Evolutionary conservation across 2,113 vertebrate species (phyloP).

Genomic region (Hemiscyllium ocellatum): DNA sequence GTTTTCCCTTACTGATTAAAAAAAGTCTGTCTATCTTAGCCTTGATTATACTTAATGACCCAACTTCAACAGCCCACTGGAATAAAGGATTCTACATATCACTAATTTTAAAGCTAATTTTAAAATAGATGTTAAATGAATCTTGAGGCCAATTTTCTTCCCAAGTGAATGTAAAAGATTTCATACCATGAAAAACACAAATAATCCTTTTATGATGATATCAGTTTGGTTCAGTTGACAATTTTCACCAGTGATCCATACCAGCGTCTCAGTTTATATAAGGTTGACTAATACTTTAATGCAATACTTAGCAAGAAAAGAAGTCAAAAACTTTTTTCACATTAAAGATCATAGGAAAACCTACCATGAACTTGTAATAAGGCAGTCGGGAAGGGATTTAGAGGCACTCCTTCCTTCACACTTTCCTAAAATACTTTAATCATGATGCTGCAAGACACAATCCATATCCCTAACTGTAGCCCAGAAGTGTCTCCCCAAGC

Average conservation of each 20-base stretch:
- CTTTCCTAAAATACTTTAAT: not conserved
- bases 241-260: not conserved
- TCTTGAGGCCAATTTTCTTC: not conserved
- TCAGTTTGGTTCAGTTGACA: not conserved
- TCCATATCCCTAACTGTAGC: not conserved
- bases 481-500: not conserved
- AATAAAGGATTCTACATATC: not conserved
- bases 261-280: not conserved
- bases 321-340: not conserved
- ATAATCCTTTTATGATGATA: not conserved
- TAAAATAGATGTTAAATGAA: not conserved
- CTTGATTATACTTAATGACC: too few relatives aligned
- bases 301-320: not conserved
- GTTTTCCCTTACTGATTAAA: too few relatives aligned
- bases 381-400: not conserved
- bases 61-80: too few relatives aligned
- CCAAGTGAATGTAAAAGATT: not conserved
- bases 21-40: too few relatives aligned
- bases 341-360: not conserved
- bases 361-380: not conserved
- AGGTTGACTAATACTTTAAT: not conserved
- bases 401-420: not conserved
- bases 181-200: not conserved
- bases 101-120: not conserved
- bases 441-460: not conserved